These are phyloP conservation scores for Panagrolaimus sp. DNA, from an alignment of 1,140 invertebrate species.

Conservation along the genomic window DNA sequence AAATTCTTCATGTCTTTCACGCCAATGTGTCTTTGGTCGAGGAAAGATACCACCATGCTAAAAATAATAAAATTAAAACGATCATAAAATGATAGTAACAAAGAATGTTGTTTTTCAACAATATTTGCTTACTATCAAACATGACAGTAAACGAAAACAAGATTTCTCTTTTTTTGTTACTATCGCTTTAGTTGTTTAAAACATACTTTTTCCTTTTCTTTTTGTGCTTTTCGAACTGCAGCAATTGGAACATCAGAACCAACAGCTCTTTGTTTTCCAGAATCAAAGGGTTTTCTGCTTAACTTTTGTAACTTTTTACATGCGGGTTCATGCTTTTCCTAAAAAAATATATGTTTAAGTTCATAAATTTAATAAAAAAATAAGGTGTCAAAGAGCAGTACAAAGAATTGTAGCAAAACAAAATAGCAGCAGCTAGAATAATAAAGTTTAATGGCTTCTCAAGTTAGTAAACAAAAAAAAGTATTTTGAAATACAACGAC, in stretches of 20 bases:
- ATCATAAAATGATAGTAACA: too few species aligned
- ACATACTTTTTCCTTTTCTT: conserved; percentile 45
- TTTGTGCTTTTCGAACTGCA: conserved; percentile 39
- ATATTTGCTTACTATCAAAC: too few species aligned
- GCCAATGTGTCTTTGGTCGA: conserved; percentile 72
- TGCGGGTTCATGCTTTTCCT: conserved; percentile 46
- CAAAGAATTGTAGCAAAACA: not conserved
- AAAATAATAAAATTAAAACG: not conserved
- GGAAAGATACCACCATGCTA: conserved; percentile 34
- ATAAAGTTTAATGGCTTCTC: too few species aligned
- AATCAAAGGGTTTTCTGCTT: conserved; percentile 47
- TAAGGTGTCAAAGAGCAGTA: not conserved
- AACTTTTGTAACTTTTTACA: conserved; percentile 47
- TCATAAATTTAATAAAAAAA: conserved; percentile 5
- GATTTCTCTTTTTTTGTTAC: too few species aligned
- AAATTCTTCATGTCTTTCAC: conserved; percentile 84
- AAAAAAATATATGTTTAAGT: conserved; percentile 17
- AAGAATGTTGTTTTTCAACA: too few species aligned
- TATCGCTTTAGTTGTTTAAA: not conserved
- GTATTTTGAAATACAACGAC: too few species aligned
- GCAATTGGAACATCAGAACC: conserved; percentile 41
- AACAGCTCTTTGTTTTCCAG: conserved; percentile 44
- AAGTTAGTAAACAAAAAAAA: too few species aligned
- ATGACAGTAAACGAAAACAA: too few species aligned
- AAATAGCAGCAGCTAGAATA: not conserved